A percentile compares a stretch with the other conserved stretches of the same genome.
These are phyloP conservation scores for Myotis davidii DNA, from an alignment of 2,113 vertebrate species.

Conservation along the genomic window DNA sequence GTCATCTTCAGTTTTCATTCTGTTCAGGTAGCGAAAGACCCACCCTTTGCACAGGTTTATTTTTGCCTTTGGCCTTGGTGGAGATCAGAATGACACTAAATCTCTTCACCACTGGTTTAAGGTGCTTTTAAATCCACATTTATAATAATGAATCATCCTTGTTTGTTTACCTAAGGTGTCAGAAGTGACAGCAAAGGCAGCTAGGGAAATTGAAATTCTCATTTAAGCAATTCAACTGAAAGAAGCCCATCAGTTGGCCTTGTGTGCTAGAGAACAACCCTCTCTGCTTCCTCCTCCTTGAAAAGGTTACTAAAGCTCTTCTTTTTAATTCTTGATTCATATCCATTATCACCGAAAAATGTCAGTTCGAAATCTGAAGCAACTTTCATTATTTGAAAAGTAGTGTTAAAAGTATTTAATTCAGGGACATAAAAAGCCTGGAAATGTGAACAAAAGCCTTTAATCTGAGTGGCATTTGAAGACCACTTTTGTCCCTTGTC, in stretches of 20 bases:
- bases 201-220: neutral
- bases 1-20: neutral
- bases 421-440: neutral
- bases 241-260: no score
- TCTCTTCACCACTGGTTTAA: neutral
- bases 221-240: neutral
- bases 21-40: neutral
- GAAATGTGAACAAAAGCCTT: neutral
- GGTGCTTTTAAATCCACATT: neutral
- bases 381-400: neutral
- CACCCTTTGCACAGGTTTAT: neutral
- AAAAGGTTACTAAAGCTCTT: neutral
- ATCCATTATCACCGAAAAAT: neutral
- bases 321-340: neutral
- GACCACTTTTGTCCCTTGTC: neutral
- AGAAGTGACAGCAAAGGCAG: neutral
- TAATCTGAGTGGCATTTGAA: neutral
- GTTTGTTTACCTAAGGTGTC: neutral
- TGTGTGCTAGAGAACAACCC: neutral
- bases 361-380: neutral
- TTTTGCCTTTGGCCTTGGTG: neutral
- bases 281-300: neutral
- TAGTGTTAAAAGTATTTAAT: neutral
- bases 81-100: neutral
- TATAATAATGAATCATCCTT: neutral